Base-by-base conservation (phyloP, 2,888 invertebrate genomes). In the Cantharis rustica region DNA sequence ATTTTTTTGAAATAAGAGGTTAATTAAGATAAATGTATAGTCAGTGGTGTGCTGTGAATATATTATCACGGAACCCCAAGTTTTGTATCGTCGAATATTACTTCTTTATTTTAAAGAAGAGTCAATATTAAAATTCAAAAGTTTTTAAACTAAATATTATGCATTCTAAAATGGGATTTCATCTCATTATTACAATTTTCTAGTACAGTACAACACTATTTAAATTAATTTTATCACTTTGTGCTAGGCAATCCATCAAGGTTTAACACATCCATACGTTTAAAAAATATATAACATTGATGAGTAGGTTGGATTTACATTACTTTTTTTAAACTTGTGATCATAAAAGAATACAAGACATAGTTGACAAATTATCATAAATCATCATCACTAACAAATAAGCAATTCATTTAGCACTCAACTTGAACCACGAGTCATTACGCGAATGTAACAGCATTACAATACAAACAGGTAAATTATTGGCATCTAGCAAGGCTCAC, bases 401-500 rank as follows among this genome's bases (percentile, higher is more conserved):
- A 27, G 2, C 1, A 27, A 31, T 31, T 31, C 3, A n/a, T n/a
- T 47, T 47, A 47, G 47, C 47, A 47, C 47, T n/a, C 5, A 47
- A 47, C 47, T 47, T 47, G 7, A 47, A 47, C 47, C 5, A n/a
- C n/a, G n/a, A 47, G 9, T n/a, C 47, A 13, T 47, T n/a, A 23
- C 23, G 9, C 23, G 23, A 23, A 23, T n/a, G 11, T n/a, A 5
- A 72, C 10, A 72, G 78, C 23, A n/a, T 23, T 23, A 66, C 17
- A 20, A 66, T 66, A 71, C 74, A 47, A 68, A 75, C 80, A 80
- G 79, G 79, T 79, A 77, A 75, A 75, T 80, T 23, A 23, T 23
- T 79, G 75, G 74, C 80, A 75, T 76, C 77, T 76, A 83, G 78
- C 81, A 81, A 79, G 80, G 80, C 83, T 83, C 84, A 84, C 85